Percentiles rank a stretch among this genome's conserved stretches.
Evolutionary conservation across 1,140 invertebrate genomes (phyloP).

Genomic region (Neotoxoptera formosana): DNA sequence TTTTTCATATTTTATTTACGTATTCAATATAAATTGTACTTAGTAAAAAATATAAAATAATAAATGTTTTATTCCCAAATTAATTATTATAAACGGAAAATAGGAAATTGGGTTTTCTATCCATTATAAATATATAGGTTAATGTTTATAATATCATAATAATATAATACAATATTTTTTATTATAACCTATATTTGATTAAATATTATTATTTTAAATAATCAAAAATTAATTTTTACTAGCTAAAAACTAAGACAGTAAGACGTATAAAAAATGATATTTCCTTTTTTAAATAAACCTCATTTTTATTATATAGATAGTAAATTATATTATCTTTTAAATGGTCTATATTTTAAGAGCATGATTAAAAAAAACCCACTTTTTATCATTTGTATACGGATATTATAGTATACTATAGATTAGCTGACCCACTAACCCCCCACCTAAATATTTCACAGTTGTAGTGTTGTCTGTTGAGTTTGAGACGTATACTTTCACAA

Average conservation of each 20-base stretch:
- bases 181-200: background rate
- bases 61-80: too few species aligned
- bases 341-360: background rate
- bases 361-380: background rate
- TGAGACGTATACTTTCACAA: background rate
- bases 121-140: background rate
- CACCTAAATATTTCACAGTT: background rate
- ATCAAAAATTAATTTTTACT: background rate
- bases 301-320: background rate
- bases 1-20: too few species aligned
- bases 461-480: background rate
- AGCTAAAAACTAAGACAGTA: background rate
- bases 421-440: slow-evolving; percentile 14
- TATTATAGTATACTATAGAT: background rate
- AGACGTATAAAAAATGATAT: background rate
- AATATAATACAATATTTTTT: too few species aligned
- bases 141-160: background rate
- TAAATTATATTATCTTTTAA: background rate
- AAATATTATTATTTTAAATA: background rate
- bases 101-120: too few species aligned
- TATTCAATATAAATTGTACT: too few species aligned
- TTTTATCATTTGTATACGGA: background rate
- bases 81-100: too few species aligned
- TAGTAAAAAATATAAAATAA: too few species aligned
- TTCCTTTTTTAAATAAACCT: background rate